Conservation (phyloP, 2,113 vertebrate genomes). For the Ctenomys sociabilis region DNA sequence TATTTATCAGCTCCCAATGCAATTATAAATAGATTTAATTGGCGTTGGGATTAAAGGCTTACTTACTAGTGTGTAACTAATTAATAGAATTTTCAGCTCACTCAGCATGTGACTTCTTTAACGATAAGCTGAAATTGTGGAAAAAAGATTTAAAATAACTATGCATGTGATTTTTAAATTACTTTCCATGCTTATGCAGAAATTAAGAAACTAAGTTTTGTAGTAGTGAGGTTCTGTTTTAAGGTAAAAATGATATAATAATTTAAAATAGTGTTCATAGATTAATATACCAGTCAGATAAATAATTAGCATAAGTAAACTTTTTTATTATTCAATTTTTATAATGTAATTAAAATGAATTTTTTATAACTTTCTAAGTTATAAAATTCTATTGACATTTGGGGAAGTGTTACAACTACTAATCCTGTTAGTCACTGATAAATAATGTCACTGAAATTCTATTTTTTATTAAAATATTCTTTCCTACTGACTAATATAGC, state of each 20-base stretch:
- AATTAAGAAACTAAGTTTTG: constrained; percentile 59
- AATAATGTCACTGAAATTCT: constrained; percentile 35
- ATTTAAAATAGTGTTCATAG: constrained; percentile 46
- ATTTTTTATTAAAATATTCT: constrained; percentile 50
- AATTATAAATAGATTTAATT: constrained; percentile 86
- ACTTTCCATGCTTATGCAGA: constrained; percentile 50
- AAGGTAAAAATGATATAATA: constrained; percentile 39
- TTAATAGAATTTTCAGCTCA: constrained; percentile 85
- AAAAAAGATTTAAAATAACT: constrained; percentile 74
- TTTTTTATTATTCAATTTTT: constrained; percentile 58
- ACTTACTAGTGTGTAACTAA: constrained; percentile 84
- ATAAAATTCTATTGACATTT: not conserved
- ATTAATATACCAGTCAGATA: constrained; percentile 50
- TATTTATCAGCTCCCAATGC: constrained; percentile 85
- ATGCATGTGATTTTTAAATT: constrained; percentile 81
- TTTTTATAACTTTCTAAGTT: not conserved
- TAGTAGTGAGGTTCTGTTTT: constrained; percentile 33
- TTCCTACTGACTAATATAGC: not conserved
- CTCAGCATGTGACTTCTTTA: constrained; percentile 75
- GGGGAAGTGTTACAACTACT: not conserved
- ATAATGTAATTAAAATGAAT: constrained; percentile 31
- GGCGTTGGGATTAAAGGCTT: constrained; percentile 82
- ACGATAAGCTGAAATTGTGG: constrained; percentile 79
- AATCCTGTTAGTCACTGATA: constrained; percentile 10
- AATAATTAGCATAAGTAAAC: constrained; percentile 11